phyloP scores from a whole-genome alignment of 1,140 invertebrate species.

The Drosophila bipectinata region DNA sequence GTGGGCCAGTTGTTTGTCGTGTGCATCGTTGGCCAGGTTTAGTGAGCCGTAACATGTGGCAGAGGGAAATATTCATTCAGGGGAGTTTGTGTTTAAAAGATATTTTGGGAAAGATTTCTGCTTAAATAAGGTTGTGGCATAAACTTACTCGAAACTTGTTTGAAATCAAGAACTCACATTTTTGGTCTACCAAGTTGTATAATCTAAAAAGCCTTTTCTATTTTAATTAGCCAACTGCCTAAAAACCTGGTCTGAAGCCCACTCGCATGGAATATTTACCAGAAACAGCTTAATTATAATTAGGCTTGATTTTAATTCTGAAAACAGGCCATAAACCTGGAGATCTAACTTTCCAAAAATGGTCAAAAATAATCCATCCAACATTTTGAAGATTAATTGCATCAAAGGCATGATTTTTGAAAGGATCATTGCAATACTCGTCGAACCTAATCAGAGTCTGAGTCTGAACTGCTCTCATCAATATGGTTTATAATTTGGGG shows the following conservation, averaged over 20 bases:
- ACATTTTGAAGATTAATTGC: not conserved
- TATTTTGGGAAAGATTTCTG: not conserved
- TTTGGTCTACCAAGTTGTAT: too few species aligned
- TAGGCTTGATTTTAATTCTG: not conserved
- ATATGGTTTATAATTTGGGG: conserved; percentile 30
- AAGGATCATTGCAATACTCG: not conserved
- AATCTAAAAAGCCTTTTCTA: not conserved
- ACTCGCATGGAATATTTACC: not conserved
- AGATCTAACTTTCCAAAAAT: not conserved
- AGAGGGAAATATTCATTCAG: not conserved
- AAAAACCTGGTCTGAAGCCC: not conserved
- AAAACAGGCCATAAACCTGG: not conserved
- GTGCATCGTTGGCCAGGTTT: conserved; percentile 52
- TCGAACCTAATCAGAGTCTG: not conserved
- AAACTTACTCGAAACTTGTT: conserved; percentile 1
- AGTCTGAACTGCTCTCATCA: not conserved
- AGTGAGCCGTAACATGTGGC: conserved; percentile 41
- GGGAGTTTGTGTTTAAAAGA: not conserved
- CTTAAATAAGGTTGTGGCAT: not conserved
- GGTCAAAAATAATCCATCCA: not conserved
- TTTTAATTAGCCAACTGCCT: not conserved
- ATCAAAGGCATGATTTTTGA: conserved; percentile 4
- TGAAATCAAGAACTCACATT: not conserved
- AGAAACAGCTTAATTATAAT: not conserved
- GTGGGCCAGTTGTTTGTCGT: conserved; percentile 43